A percentile compares a stretch with the other conserved stretches of the same genome.
Conservation (phyloP, 2,113 vertebrate genomes). For the Silurus glanis region DNA sequence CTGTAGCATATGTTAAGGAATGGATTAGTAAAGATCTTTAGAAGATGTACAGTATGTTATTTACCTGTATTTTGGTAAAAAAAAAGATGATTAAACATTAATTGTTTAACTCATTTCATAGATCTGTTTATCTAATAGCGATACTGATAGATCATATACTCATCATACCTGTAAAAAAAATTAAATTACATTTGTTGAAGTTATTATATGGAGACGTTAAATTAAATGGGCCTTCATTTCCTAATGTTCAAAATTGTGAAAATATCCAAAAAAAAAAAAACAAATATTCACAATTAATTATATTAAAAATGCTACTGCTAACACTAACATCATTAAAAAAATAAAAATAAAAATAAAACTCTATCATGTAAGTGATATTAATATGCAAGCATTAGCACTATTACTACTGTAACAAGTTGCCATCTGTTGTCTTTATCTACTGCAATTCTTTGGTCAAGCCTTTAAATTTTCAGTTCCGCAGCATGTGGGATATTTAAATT, state of each 20-base stretch:
- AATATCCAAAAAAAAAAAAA: no score
- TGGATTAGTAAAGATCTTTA: constrained; percentile 33
- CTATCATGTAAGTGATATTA: background rate
- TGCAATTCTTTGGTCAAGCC: constrained; percentile 35
- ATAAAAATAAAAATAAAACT: background rate
- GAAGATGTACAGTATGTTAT: background rate
- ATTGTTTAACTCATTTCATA: background rate
- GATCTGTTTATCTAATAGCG: background rate
- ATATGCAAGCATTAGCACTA: background rate
- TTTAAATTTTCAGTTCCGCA: constrained; percentile 14
- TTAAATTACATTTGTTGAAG: no score
- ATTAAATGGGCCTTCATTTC: no score
- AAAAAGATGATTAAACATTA: background rate
- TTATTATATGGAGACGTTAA: background rate
- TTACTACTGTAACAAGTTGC: constrained; percentile 37
- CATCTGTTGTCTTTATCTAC: constrained; percentile 46
- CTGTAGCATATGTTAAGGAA: constrained; percentile 10
- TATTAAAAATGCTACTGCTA: background rate
- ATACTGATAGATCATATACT: no score
- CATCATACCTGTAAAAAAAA: background rate
- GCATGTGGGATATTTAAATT: constrained; percentile 3
- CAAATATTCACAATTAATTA: background rate
- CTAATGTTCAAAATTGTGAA: background rate
- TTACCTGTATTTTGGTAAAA: background rate
- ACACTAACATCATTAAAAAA: no score